Percentiles rank a stretch among this genome's conserved stretches.
phyloP scores from a whole-genome alignment of 2,797 vertebrate species.

The Chrysocyon brachyurus region DNA sequence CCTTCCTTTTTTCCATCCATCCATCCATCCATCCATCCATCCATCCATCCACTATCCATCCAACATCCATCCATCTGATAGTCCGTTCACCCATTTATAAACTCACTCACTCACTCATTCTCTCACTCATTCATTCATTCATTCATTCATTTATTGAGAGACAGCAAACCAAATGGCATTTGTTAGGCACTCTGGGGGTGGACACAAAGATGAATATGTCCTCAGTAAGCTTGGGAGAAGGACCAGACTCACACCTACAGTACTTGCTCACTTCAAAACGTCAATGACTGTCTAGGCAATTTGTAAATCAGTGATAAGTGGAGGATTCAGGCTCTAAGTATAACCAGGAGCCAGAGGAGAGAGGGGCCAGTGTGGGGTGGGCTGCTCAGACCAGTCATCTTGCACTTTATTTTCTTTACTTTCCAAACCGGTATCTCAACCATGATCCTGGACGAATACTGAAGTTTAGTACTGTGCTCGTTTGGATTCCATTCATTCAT shows the following conservation, averaged over 20 bases:
- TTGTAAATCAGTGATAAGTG: not conserved
- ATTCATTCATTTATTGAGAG: conserved; percentile 37
- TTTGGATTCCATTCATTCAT: not conserved
- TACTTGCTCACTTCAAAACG: conserved; percentile 42
- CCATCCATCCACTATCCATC: not conserved
- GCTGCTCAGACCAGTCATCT: not conserved
- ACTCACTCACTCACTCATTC: not conserved
- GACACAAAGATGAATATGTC: conserved; percentile 14
- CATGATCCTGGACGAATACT: not conserved
- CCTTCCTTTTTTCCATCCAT: not conserved
- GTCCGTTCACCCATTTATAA: not conserved
- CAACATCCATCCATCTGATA: not conserved
- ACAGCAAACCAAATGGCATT: not conserved
- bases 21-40: not conserved
- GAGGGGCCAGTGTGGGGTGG: not conserved
- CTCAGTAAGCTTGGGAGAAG: conserved; percentile 1
- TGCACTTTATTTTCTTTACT: not conserved
- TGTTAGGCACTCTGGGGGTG: not conserved
- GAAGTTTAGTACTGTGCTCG: not conserved
- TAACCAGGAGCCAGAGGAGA: not conserved
- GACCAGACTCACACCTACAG: not conserved
- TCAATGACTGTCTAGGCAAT: not conserved
- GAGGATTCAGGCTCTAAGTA: not conserved
- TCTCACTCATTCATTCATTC: not conserved
- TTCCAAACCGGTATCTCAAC: conserved; percentile 1